Percentiles rank a stretch among this genome's conserved stretches.
Evolutionary conservation across 2,797 vertebrate species (phyloP).

Genomic region (Chelmon rostratus): DNA sequence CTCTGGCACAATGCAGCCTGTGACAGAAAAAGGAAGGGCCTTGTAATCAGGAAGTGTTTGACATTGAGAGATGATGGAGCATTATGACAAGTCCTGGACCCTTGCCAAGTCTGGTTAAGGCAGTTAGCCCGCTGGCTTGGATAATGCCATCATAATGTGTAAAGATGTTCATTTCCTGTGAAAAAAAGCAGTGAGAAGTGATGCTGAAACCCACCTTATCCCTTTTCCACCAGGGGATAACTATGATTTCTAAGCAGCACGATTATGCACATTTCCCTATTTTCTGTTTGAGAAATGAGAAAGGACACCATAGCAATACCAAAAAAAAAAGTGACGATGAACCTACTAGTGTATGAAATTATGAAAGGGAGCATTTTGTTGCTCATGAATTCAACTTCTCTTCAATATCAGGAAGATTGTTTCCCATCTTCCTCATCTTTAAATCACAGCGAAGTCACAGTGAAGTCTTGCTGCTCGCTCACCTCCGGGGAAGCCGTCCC

Average conservation of each 20-base stretch:
- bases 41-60: slow-evolving; percentile 50
- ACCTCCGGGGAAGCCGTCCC: slow-evolving; percentile 99
- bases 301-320: too few species aligned
- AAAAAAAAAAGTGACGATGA: too few species aligned
- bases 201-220: not conserved
- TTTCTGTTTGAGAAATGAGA: too few species aligned
- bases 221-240: not conserved
- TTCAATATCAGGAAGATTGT: not conserved
- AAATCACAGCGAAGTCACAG: not conserved
- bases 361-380: not conserved
- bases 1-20: slow-evolving; percentile 31
- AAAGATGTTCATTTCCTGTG: slow-evolving; percentile 34
- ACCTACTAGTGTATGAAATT: not conserved
- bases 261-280: not conserved
- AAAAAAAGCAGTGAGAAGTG: not conserved
- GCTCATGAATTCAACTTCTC: not conserved
- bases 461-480: slow-evolving; percentile 46
- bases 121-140: slow-evolving; percentile 26
- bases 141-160: slow-evolving; percentile 30
- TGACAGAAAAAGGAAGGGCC: slow-evolving; percentile 28
- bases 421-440: not conserved
- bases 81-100: slow-evolving; percentile 35
- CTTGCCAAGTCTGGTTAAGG: slow-evolving; percentile 23
- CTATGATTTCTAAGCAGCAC: not conserved
- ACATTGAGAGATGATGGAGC: slow-evolving; percentile 50